Conservation (phyloP, 2,888 invertebrate genomes). For the Pollenia labialis region DNA sequence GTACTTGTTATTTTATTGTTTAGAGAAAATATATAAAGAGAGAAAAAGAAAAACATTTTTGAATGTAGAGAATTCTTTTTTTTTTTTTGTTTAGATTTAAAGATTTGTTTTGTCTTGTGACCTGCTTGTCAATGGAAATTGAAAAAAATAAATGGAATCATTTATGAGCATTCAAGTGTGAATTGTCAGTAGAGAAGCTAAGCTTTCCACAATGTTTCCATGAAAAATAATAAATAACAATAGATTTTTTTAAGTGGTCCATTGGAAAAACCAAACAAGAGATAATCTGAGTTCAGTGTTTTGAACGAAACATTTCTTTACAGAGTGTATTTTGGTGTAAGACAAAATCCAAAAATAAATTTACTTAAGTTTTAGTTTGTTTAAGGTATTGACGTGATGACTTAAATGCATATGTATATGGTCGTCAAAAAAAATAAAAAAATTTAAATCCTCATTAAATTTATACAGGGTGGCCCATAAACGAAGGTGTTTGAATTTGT, state of each 20-base stretch:
- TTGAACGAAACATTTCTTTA: neutral
- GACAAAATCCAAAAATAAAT: neutral
- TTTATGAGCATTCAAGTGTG: conserved; percentile 54
- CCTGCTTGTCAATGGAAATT: conserved; percentile 33
- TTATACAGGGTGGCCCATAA: too few relatives aligned
- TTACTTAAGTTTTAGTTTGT: conserved; percentile 16
- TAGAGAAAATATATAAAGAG: neutral
- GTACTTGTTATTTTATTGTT: neutral
- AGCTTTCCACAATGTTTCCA: conserved; percentile 10
- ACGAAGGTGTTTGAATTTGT: too few relatives aligned
- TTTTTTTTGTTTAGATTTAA: neutral
- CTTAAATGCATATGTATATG: neutral
- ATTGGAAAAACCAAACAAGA: neutral
- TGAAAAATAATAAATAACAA: conserved; percentile 18
- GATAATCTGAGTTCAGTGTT: conserved; percentile 43
- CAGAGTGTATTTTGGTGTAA: neutral
- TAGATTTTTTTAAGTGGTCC: conserved; percentile 28
- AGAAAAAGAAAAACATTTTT: conserved; percentile 8
- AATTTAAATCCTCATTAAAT: too few relatives aligned
- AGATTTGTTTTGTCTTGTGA: conserved; percentile 19
- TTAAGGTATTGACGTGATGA: neutral
- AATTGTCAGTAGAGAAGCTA: conserved; percentile 31
- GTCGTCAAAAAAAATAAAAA: too few relatives aligned
- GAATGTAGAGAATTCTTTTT: conserved; percentile 9
- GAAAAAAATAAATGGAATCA: conserved; percentile 29